phyloP scores from a whole-genome alignment of 2,113 vertebrate species.

The Cariama cristata region DNA sequence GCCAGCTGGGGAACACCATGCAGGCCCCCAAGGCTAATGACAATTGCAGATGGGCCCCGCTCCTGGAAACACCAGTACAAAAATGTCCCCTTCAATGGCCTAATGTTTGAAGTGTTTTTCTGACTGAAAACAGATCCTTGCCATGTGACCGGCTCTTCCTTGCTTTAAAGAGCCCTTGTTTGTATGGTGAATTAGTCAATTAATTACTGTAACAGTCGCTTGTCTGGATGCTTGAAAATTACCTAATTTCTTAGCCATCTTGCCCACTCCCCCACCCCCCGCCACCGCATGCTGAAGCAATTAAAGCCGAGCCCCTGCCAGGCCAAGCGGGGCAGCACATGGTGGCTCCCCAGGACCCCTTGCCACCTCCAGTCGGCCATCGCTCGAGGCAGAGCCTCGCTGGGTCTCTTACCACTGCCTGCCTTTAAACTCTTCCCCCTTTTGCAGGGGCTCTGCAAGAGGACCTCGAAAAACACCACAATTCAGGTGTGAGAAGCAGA shows the following conservation, averaged over 20 bases:
- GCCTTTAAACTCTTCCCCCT: not conserved
- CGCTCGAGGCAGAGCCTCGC: fast-evolving
- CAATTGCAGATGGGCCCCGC: not conserved
- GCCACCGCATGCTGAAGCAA: not conserved
- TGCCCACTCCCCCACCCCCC: not conserved
- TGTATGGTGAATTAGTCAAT: slow-evolving; percentile 74
- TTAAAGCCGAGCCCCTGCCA: not conserved
- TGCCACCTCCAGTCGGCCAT: fast-evolving
- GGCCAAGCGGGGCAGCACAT: not conserved
- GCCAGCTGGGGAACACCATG: not conserved
- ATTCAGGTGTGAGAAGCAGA: not conserved
- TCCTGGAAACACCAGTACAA: not conserved
- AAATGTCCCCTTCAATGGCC: slow-evolving; percentile 8
- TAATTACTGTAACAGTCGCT: slow-evolving; percentile 79
- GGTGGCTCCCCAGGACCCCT: not conserved
- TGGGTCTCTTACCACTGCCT: too few species aligned
- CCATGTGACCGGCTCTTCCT: slow-evolving; percentile 66
- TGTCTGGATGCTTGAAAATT: slow-evolving; percentile 60
- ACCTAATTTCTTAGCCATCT: slow-evolving; percentile 57
- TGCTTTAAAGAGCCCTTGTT: slow-evolving; percentile 74
- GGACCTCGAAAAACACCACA: fast-evolving
- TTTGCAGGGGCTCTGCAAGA: too few species aligned
- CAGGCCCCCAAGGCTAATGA: fast-evolving
- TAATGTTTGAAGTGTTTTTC: slow-evolving; percentile 33
- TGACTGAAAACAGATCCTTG: slow-evolving; percentile 71